Evolutionary conservation across 2,797 vertebrate species (phyloP), one percentile per base, ranked within the genome.

Genomic region (Bradypodion pumilum): DNA sequence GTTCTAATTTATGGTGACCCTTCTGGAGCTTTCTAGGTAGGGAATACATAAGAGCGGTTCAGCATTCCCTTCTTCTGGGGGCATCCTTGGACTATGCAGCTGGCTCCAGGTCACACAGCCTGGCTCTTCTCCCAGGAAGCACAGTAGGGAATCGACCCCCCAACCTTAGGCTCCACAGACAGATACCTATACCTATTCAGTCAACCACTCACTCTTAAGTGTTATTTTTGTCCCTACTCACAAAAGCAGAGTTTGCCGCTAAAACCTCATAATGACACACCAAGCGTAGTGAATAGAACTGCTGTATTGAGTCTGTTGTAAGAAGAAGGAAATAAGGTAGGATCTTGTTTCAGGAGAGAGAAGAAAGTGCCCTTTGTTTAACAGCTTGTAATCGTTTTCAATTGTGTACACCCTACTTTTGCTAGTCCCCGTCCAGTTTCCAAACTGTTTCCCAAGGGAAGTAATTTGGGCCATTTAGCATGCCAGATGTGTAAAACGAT

Each of bases 401-500:
- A 21, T 13, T 12, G 68, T 19, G 65, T 23, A 25, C 4, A 2
- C 1, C 16, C 4, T 29, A 2, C 49, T 75, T 85, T 78, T 66
- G 27, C 16, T 2, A 23, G 29, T n/a, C 79, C 74, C 83, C 37
- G 59, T 87, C 46, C 42, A 59, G 21, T 16, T 3, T 4, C 6
- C 25, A 6, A 80, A 66, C 85, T 81, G 88, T 90, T 92, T 75
- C 85, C 37, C 69, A 85, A 86, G 85, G 85, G 82, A 84, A 68
- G 84, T 93, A 81, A 85, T 87, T 90, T 75, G 85, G 92, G 90
- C 87, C 83, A 84, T 89, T 91, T 88, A 81, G 82, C 85, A 72
- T 73, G 78, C 88, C 91, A 94, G 92, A 92, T 95, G 94, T 93
- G 90, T 86, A 91, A 89, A 86, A 91, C 85, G 92, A 89, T 94